Evolutionary conservation across 2,113 vertebrate genomes (phyloP).

Genomic region (Sclerurus mexicanus): DNA sequence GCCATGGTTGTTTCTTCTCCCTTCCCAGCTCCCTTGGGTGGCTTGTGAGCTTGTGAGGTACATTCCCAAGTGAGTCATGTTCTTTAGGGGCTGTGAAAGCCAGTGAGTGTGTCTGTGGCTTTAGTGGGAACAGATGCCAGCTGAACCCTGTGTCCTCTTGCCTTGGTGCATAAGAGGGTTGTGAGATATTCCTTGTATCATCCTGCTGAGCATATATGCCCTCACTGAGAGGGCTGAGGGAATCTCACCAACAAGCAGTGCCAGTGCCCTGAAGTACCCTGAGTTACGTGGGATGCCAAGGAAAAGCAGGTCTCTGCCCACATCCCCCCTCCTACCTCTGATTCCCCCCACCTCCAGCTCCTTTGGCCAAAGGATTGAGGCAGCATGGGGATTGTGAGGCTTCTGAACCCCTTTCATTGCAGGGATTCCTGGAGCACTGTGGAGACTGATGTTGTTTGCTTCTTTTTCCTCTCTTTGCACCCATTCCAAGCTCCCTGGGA

Average conservation of each 20-base stretch:
- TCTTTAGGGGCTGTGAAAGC: background rate
- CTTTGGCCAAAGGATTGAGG: background rate
- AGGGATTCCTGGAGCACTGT: background rate
- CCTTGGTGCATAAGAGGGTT: no score
- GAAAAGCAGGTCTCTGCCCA: background rate
- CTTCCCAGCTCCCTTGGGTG: background rate
- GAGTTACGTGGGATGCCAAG: background rate
- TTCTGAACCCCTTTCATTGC: background rate
- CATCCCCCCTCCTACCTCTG: background rate
- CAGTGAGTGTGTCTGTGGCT: background rate
- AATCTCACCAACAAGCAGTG: no score
- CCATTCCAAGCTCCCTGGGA: background rate
- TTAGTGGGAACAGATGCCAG: background rate
- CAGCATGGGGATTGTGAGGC: background rate
- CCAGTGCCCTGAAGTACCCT: background rate
- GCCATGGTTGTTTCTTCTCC: background rate
- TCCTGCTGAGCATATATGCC: background rate
- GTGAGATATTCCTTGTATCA: background rate
- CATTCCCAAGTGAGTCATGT: background rate
- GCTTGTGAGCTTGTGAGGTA: background rate
- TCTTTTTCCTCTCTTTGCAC: background rate
- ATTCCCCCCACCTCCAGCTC: background rate
- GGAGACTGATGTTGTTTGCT: background rate
- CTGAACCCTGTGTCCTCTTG: background rate
- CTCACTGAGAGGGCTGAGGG: background rate